Evolutionary conservation across 2,888 invertebrate genomes (phyloP).

Genomic region (Cerceris ruficornis): DNA sequence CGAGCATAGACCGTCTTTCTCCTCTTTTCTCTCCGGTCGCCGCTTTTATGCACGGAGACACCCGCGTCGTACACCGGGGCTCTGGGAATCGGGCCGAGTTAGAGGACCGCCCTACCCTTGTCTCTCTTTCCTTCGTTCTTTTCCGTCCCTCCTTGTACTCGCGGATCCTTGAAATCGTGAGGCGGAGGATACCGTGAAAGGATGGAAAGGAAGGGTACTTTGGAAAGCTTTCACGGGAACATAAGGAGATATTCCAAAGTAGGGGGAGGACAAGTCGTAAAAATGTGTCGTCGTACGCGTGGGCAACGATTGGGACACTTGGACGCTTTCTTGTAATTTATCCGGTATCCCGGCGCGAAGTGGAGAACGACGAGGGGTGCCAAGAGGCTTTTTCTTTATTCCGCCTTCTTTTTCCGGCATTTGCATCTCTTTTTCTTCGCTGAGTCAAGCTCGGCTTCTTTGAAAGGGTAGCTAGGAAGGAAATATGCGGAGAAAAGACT

Average conservation of each 20-base stretch:
- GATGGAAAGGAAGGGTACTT: constrained; percentile 44
- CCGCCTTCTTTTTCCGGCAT: neutral
- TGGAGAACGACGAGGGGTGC: neutral
- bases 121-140: too few relatives aligned
- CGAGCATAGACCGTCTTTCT: constrained; percentile 3
- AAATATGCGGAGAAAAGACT: neutral
- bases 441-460: neutral
- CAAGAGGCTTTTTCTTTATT: neutral
- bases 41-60: constrained; percentile 43
- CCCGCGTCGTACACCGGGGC: constrained; percentile 11
- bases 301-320: neutral
- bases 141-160: neutral
- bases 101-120: too few relatives aligned
- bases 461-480: neutral
- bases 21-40: constrained; percentile 11
- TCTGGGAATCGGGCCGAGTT: neutral
- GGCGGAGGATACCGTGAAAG: constrained; percentile 37
- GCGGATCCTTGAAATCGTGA: constrained; percentile 41
- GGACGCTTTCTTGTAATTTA: constrained; percentile 21
- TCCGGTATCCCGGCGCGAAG: neutral
- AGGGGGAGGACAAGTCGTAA: neutral
- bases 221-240: constrained; percentile 52
- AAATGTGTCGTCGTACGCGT: constrained; percentile 8
- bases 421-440: neutral
- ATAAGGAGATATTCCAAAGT: constrained; percentile 24